Evolutionary conservation across 64 coral and sea anemone species (phyloP), one percentile per base, ranked within the genome.

Genomic region (Exaiptasia diaphana): DNA sequence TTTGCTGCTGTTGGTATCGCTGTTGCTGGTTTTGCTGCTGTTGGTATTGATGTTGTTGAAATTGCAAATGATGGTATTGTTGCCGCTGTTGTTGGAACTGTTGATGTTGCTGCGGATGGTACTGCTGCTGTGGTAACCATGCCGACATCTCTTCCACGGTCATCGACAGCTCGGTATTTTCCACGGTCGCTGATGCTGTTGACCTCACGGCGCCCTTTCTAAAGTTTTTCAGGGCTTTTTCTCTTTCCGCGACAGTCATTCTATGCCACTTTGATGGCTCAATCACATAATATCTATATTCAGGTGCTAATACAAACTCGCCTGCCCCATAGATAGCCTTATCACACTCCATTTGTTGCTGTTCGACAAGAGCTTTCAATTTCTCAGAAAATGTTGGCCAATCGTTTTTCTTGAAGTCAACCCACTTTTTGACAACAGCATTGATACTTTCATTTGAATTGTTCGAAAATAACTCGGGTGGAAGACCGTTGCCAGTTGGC

Each of bases 391-490:
- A 74, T 43, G 41, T 41, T 14, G 71, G 71, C 30, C 43, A 50
- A 29, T 43, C 49, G 41, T 49, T 74, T 31, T 74, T 74, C 23
- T 50, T 74, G 43, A 46, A 74, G 50, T 50, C 41, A 44, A 74
- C 71, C 71, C 71, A 74, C 22, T 74, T 49, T 31, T 74, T 74
- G n/a, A 74, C 41, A 15, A 74, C 71, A 74, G 30, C 43, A 41
- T 74, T 74, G 7, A 50, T 74, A 31, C 71, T 74, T 29, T 74
- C 71, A 50, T 74, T 0, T 6, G 3, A 43, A 49, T 74, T 74
- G 22, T 49, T 41, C 10, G 71, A 50, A 49, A 50, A 74, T 49
- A 49, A 6, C 43, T 74, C 49, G 18, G 71, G 71, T 27, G 71
- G 71, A 28, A 31, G 33, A 74, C 70, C 70, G 26, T 22, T n/a